Percentiles rank a stretch among this genome's conserved stretches.
Evolutionary conservation across 30 jellyfish, hydroid and myxozoan genomes (phyloP).

Genomic region (Morbakka virulenta): DNA sequence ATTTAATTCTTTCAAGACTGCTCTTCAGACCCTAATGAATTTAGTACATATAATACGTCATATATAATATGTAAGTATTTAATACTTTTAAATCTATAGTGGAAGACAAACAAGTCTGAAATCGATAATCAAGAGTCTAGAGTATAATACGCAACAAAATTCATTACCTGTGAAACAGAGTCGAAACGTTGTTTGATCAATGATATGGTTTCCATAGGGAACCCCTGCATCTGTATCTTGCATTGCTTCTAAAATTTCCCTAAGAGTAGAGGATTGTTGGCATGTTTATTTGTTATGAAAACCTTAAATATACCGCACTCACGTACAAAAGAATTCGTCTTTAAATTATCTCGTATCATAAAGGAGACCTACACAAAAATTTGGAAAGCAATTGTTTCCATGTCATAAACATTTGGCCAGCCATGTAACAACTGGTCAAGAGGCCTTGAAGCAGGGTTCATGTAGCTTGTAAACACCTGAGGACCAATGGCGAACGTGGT

Average conservation of each 20-base stretch:
- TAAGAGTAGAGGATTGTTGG: neutral
- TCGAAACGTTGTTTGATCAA: constrained; percentile 35
- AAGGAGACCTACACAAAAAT: neutral
- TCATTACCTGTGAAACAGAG: constrained; percentile 67
- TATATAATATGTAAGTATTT: too few species aligned
- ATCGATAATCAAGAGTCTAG: neutral
- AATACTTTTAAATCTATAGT: too few species aligned
- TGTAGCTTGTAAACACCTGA: too few species aligned
- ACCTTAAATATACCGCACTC: neutral
- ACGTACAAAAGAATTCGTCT: constrained; percentile 17
- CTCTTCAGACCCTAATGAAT: too few species aligned
- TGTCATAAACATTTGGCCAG: neutral
- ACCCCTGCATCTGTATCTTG: constrained; percentile 82
- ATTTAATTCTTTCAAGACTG: too few species aligned
- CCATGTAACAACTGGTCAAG: too few species aligned
- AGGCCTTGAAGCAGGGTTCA: too few species aligned
- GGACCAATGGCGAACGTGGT: too few species aligned
- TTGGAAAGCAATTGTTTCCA: too few species aligned
- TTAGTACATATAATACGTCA: too few species aligned
- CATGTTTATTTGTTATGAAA: neutral
- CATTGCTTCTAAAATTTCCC: constrained; percentile 79
- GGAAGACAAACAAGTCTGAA: neutral
- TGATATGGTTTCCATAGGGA: constrained; percentile 36
- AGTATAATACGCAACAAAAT: neutral
- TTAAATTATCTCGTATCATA: constrained; percentile 22